These are phyloP conservation scores for Brachyrhaphis roseni DNA, from an alignment of 2,797 vertebrate species.

Conservation along the genomic window DNA sequence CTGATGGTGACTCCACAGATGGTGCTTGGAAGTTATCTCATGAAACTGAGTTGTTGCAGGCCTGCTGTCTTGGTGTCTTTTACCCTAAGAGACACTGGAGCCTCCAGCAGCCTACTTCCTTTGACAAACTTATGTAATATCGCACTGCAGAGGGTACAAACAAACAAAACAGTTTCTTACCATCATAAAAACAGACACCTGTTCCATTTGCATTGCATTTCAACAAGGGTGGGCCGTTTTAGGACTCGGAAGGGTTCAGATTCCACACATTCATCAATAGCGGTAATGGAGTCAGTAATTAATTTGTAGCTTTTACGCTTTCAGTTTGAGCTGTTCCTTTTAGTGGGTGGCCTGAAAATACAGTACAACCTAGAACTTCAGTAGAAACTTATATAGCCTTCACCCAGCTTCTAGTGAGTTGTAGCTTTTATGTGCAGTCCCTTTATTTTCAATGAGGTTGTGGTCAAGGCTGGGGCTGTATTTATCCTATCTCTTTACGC, in stretches of 20 bases:
- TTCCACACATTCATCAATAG: neutral
- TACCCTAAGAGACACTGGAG: slow-evolving; percentile 39
- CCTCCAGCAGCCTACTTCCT: slow-evolving; percentile 53
- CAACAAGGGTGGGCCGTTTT: neutral
- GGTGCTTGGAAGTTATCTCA: slow-evolving; percentile 62
- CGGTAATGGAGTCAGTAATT: too few species aligned
- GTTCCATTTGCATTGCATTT: slow-evolving; percentile 60
- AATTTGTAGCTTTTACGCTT: neutral
- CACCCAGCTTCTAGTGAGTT: neutral
- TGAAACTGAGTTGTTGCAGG: slow-evolving; percentile 42
- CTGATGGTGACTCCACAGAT: slow-evolving; percentile 66
- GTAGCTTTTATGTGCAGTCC: neutral
- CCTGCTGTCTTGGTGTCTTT: slow-evolving; percentile 38
- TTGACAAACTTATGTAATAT: slow-evolving; percentile 65
- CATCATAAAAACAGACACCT: slow-evolving; percentile 54
- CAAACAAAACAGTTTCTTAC: slow-evolving; percentile 44
- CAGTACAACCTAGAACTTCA: neutral
- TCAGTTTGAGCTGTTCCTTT: neutral
- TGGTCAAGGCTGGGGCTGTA: neutral
- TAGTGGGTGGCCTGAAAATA: neutral
- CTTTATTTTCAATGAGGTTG: neutral
- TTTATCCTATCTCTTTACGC: neutral
- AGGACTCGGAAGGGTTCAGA: neutral
- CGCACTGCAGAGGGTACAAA: slow-evolving; percentile 54
- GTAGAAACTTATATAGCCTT: neutral